phyloP scores from a whole-genome alignment of 2,888 invertebrate genomes.

The Parasteatoda lunata region DNA sequence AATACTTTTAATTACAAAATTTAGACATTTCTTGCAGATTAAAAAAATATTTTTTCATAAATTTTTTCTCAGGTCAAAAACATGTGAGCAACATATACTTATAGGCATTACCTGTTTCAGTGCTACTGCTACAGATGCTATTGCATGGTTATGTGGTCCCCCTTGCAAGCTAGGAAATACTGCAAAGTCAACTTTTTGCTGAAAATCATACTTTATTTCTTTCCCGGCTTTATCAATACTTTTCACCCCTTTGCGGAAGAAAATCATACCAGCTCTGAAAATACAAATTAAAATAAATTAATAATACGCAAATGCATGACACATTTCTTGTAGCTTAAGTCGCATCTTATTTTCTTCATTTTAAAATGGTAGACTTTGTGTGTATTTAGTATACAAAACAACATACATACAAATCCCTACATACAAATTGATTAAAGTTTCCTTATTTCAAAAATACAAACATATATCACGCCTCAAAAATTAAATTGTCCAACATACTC shows the following conservation, averaged over 20 bases:
- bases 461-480: no score
- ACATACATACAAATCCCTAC: no score
- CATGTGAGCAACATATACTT: neutral
- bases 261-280: slow-evolving; percentile 76
- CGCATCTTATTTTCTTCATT: neutral
- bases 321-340: neutral
- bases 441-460: no score
- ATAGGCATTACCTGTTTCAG: slow-evolving; percentile 68
- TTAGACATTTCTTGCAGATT: no score
- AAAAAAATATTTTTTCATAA: no score
- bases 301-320: neutral
- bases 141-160: slow-evolving; percentile 80
- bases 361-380: no score
- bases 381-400: no score
- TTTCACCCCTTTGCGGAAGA: slow-evolving; percentile 77
- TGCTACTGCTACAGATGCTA: slow-evolving; percentile 77
- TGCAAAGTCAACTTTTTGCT: slow-evolving; percentile 78
- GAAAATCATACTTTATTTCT: slow-evolving; percentile 77
- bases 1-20: no score
- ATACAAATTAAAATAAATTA: neutral
- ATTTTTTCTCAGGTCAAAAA: no score
- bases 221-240: slow-evolving; percentile 74
- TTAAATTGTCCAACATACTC: no score
- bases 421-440: no score
- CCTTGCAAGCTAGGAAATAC: slow-evolving; percentile 81